Evolutionary conservation across 2,113 vertebrate species (phyloP), one percentile per base, ranked within the genome.

Genomic region (Hirundichthys speculiger): DNA sequence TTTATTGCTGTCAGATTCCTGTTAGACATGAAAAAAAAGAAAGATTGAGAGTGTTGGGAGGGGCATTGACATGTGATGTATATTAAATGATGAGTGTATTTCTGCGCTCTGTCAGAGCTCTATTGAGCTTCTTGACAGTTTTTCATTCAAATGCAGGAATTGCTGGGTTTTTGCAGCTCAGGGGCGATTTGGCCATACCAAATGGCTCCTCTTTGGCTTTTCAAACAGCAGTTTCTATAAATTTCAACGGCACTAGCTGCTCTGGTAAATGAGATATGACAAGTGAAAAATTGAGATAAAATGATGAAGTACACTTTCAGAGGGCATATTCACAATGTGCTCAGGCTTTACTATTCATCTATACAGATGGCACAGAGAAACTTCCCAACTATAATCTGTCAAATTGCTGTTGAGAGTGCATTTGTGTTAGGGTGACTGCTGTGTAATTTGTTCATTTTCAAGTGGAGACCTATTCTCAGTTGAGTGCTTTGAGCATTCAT

Each of bases 1-100:
- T 93, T 99, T 99, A 96, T 94, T 98, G 95, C 94, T 98, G 91
- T 99, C 97, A 91, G 95, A 95, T 81, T 99, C 97, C 97, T 99
- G 92, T 68, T 92, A 93, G 93, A 88, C 82, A 10, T 13, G 19
- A 52, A 11, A 83, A 88, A 68, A 85, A 73, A 76, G 71, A 45
- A 45, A 45, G 11, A 11, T 45, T 19, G n/a, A 45, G 43, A 45
- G 43, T 16, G 64, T 78, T 5, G 38, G 49, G 59, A 74, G 47
- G 69, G 57, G 45, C 43, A 49, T 46, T 51, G 62, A 82, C 58
- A 83, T 60, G 79, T 53, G 71, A 80, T 66, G 71, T 69, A 54
- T 79, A 70, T 85, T 82, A 65, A 75, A 74, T 67, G 68, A 82
- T 61, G 34, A 73, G 64, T 15, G 1, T 54, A 63, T 68, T 74